phyloP scores from a whole-genome alignment of 2,113 vertebrate species.

The Peromyscus leucopus region DNA sequence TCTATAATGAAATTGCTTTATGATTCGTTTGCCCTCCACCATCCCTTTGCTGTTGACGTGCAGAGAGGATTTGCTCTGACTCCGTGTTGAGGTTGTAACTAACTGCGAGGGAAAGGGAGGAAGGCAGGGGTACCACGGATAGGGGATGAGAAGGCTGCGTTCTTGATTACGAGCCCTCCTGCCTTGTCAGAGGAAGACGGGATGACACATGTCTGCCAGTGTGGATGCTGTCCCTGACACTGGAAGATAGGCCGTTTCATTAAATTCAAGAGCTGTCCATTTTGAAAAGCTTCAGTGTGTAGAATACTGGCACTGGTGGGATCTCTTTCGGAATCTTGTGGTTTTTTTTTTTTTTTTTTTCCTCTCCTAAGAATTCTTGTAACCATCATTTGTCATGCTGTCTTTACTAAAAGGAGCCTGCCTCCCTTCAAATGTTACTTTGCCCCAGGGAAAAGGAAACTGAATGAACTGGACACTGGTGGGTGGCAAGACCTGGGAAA shows the following conservation, averaged over 20 bases:
- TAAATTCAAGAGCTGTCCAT: not conserved
- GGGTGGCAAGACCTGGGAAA: not conserved
- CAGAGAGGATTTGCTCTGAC: not conserved
- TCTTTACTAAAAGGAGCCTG: not conserved
- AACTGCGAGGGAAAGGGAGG: not conserved
- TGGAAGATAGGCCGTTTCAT: not conserved
- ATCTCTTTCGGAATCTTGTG: slow-evolving; percentile 43
- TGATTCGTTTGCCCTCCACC: slow-evolving; percentile 38
- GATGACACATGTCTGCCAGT: not conserved
- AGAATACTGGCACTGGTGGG: not conserved
- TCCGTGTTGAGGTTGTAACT: slow-evolving; percentile 14
- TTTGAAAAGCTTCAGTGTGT: slow-evolving; percentile 30
- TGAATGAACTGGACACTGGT: not conserved
- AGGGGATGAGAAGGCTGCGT: not conserved
- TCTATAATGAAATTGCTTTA: slow-evolving; percentile 65
- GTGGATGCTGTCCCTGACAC: not conserved
- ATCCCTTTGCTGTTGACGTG: slow-evolving; percentile 47
- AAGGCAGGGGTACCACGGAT: not conserved
- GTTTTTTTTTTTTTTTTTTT: not conserved
- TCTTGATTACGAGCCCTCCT: not conserved
- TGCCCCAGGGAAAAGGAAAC: slow-evolving; percentile 24
- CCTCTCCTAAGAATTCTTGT: slow-evolving; percentile 6
- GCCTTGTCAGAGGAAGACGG: not conserved
- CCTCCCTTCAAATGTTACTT: not conserved
- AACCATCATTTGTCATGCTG: slow-evolving; percentile 30